Evolutionary conservation across 2,888 invertebrate species (phyloP).

Genomic region (Endotricha flammealis): DNA sequence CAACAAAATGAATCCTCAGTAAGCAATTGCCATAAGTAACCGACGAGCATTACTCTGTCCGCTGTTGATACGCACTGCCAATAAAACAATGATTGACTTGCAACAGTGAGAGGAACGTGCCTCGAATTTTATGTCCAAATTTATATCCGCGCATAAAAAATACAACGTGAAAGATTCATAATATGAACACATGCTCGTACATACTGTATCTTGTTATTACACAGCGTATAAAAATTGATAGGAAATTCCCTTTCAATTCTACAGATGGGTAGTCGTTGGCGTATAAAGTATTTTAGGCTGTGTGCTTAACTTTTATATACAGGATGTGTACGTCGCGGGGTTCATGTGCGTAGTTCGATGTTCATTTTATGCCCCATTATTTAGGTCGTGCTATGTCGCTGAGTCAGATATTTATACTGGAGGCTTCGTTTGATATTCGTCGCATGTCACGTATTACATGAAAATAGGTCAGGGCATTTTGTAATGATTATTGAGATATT

Average conservation of each 20-base stretch:
- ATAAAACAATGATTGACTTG: conserved; percentile 74
- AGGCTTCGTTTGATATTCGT: conserved; percentile 13
- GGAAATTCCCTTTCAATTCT: conserved; percentile 8
- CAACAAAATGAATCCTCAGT: too few species aligned
- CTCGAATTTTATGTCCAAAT: conserved; percentile 62
- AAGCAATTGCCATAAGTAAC: too few species aligned
- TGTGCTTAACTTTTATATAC: conserved; percentile 14
- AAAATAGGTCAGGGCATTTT: conserved; percentile 14
- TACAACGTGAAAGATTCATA: conserved; percentile 62
- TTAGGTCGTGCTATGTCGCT: conserved; percentile 34
- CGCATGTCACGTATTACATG: conserved; percentile 16
- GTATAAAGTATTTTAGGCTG: conserved; percentile 24
- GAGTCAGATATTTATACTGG: conserved; percentile 33
- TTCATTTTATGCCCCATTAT: conserved; percentile 49
- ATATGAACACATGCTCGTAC: conserved; percentile 35
- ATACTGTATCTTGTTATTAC: conserved; percentile 22
- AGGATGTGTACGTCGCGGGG: conserved; percentile 9
- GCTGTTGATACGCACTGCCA: conserved; percentile 33
- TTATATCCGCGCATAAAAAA: conserved; percentile 63
- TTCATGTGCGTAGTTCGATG: conserved; percentile 20
- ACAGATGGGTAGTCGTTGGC: conserved; percentile 19
- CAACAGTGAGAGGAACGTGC: conserved; percentile 49
- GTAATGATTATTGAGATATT: conserved; percentile 3
- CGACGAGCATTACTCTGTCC: neutral
- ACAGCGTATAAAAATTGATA: conserved; percentile 14